These are phyloP conservation scores for Podarcis raffonei DNA, from an alignment of 2,113 vertebrate genomes.

Conservation along the genomic window DNA sequence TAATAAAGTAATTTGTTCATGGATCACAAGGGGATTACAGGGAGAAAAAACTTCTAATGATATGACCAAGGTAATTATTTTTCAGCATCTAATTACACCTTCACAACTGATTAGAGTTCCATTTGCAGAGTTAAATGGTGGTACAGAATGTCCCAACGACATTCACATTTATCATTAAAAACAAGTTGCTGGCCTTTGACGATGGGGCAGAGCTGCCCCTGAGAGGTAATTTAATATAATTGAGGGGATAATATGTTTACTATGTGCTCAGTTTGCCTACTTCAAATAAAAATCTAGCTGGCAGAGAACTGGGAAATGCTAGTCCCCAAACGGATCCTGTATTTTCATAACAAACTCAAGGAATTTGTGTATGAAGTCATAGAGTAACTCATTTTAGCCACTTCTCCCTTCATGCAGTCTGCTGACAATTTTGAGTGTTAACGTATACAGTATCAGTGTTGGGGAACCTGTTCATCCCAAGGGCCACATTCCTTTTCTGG, in stretches of 20 bases:
- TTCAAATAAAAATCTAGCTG: slow-evolving; percentile 52
- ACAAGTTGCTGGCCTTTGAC: slow-evolving; percentile 59
- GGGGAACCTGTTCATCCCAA: too few species aligned
- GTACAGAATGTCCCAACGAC: slow-evolving; percentile 55
- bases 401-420: not conserved
- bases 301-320: slow-evolving; percentile 46
- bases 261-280: slow-evolving; percentile 45
- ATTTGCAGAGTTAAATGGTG: slow-evolving; percentile 58
- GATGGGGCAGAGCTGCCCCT: slow-evolving; percentile 61
- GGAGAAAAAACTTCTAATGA: slow-evolving; percentile 65
- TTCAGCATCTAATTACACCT: slow-evolving; percentile 77
- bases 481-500: too few species aligned
- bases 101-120: slow-evolving; percentile 59
- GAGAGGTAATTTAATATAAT: slow-evolving; percentile 65
- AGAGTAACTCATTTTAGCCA: not conserved
- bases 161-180: slow-evolving; percentile 60
- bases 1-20: slow-evolving; percentile 83
- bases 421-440: too few species aligned
- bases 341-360: slow-evolving; percentile 48
- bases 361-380: not conserved
- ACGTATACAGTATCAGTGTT: too few species aligned
- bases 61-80: slow-evolving; percentile 77
- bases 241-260: slow-evolving; percentile 69
- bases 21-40: slow-evolving; percentile 72
- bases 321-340: slow-evolving; percentile 45